phyloP scores from a whole-genome alignment of 2,113 vertebrate species.

The Poicephalus gulielmi region DNA sequence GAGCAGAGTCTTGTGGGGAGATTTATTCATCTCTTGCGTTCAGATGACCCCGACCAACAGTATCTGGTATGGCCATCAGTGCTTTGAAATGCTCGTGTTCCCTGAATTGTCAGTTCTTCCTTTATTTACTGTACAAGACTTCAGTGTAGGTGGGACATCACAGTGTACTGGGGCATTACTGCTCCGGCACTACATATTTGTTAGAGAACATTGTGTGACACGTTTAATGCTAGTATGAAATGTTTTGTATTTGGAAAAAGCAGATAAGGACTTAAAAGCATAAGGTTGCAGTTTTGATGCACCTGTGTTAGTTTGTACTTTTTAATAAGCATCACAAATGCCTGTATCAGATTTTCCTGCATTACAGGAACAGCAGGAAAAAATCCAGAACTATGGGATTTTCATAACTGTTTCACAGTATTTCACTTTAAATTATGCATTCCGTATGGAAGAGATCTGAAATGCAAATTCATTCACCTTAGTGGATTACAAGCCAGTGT shows the following conservation, averaged over 20 bases:
- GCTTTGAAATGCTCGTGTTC: not conserved
- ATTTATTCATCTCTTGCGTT: constrained; percentile 93
- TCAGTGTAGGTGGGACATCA: not conserved
- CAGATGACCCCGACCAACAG: constrained; percentile 96
- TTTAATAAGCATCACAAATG: not conserved
- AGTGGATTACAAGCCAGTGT: not conserved
- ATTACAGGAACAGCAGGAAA: not conserved
- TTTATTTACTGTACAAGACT: not conserved
- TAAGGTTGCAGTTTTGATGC: not conserved
- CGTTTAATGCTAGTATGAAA: not conserved
- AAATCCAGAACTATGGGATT: not conserved
- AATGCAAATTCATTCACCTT: not conserved
- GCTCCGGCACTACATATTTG: not conserved
- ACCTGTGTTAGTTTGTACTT: not conserved
- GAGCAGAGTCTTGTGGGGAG: constrained; percentile 97
- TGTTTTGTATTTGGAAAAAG: not conserved
- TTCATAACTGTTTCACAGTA: not conserved
- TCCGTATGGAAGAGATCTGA: not conserved
- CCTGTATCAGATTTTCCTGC: not conserved
- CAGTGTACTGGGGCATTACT: not conserved
- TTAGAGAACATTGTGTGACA: not conserved
- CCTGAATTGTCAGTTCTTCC: not conserved
- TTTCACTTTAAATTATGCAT: not conserved
- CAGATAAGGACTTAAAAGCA: not conserved
- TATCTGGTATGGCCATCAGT: constrained; percentile 81